Conservation (phyloP, 2,797 vertebrate genomes). For the Gallinago nigripennis region DNA sequence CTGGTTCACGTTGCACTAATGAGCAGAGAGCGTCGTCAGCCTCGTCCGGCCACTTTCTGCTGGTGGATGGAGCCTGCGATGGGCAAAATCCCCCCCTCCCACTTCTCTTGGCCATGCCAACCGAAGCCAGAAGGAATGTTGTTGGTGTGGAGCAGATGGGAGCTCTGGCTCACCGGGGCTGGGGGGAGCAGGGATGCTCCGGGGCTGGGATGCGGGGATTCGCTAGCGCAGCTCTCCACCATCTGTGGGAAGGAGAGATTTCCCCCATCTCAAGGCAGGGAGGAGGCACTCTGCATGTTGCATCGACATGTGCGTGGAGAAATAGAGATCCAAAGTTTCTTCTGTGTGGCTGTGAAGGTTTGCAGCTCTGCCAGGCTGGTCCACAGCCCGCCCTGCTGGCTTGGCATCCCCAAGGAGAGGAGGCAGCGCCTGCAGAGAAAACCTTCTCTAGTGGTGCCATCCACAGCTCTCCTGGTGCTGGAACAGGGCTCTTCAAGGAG, state of each 20-base stretch:
- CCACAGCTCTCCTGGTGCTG: neutral
- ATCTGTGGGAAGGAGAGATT: neutral
- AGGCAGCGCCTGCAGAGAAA: neutral
- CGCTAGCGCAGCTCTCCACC: neutral
- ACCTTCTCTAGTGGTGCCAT: neutral
- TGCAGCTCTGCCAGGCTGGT: neutral
- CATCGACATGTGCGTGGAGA: fast-evolving
- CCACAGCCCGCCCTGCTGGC: neutral
- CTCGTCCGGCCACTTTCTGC: neutral
- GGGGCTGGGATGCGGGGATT: neutral
- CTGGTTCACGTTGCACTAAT: neutral
- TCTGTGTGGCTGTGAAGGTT: fast-evolving
- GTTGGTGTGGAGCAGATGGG: constrained; percentile 31
- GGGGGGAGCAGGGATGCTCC: neutral
- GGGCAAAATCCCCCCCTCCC: neutral
- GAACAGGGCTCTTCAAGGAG: neutral
- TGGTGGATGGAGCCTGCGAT: neutral
- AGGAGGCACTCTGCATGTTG: neutral
- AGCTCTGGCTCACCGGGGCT: neutral
- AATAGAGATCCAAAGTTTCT: neutral
- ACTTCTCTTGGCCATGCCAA: neutral
- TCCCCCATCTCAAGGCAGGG: neutral
- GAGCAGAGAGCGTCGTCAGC: neutral
- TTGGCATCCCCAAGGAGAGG: neutral
- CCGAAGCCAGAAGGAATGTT: neutral